These are phyloP conservation scores for Hippolais icterina DNA, from an alignment of 2,113 vertebrate genomes.

Conservation along the genomic window DNA sequence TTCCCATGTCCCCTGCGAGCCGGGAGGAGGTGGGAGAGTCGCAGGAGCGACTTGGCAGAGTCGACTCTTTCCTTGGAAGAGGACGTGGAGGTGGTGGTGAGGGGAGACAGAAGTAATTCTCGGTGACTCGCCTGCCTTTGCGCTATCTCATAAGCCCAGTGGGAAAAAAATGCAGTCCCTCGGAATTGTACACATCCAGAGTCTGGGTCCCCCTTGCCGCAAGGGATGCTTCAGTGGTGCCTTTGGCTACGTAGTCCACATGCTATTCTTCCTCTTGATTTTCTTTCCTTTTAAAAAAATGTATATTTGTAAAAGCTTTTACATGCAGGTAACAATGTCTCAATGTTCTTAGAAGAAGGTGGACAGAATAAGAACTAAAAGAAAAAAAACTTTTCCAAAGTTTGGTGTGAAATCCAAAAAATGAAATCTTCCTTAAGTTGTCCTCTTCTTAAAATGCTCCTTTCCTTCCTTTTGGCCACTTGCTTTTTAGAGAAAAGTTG, in stretches of 20 bases:
- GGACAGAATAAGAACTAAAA: neutral
- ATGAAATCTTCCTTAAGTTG: neutral
- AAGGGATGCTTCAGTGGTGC: conserved; percentile 2
- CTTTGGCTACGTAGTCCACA: conserved; percentile 29
- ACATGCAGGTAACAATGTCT: neutral
- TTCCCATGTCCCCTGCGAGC: conserved; percentile 8
- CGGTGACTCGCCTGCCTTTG: neutral
- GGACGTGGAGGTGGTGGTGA: neutral
- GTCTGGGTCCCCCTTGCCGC: neutral
- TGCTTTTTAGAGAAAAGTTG: neutral
- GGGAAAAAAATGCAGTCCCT: neutral
- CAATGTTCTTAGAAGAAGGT: neutral
- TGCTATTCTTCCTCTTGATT: neutral
- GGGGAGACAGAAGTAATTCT: neutral
- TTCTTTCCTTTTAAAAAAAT: neutral
- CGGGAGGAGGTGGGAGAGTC: neutral
- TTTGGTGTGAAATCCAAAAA: neutral
- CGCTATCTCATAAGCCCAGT: conserved; percentile 6
- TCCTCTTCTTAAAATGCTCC: conserved; percentile 9
- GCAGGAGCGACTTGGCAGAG: neutral
- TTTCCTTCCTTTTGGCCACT: neutral
- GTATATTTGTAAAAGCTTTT: neutral
- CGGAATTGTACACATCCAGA: conserved; percentile 4
- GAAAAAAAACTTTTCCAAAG: conserved; percentile 8
- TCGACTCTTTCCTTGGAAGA: neutral